Evolutionary conservation across 2,888 invertebrate species (phyloP).

Genomic region (Gasteruption jaculator): DNA sequence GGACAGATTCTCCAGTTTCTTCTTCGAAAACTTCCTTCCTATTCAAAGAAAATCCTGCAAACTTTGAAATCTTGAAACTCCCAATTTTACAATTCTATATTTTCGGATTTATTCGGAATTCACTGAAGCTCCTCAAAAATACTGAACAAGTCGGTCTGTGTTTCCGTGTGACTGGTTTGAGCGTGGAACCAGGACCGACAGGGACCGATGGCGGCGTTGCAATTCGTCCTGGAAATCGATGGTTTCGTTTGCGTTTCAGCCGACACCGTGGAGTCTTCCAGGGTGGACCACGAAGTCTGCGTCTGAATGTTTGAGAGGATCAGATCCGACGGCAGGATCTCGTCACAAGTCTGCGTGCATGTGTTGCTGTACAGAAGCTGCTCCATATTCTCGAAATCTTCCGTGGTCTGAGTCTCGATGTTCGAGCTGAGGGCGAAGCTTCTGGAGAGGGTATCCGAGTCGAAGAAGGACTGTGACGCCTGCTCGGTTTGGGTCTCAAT

Average conservation of each 20-base stretch:
- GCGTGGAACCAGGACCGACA: constrained; percentile 39
- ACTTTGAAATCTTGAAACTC: too few species aligned
- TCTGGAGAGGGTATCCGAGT: constrained; percentile 35
- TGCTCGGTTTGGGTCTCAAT: constrained; percentile 49
- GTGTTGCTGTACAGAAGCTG: constrained; percentile 52
- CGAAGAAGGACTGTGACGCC: constrained; percentile 39
- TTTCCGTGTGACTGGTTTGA: constrained; percentile 54
- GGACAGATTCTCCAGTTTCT: too few species aligned
- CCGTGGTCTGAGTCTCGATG: constrained; percentile 62
- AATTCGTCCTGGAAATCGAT: constrained; percentile 29
- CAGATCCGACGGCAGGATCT: constrained; percentile 55
- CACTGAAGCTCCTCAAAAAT: constrained; percentile 42
- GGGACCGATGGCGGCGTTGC: constrained; percentile 29
- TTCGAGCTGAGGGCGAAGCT: constrained; percentile 53
- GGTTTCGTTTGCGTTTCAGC: constrained; percentile 59
- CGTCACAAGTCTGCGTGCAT: constrained; percentile 57
- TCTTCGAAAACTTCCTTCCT: too few species aligned
- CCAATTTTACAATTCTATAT: too few species aligned
- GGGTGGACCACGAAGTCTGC: constrained; percentile 58
- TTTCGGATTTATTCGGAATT: constrained; percentile 5
- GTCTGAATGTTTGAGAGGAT: constrained; percentile 63
- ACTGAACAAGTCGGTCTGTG: constrained; percentile 54
- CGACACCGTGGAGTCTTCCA: constrained; percentile 57
- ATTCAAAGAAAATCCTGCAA: too few species aligned
- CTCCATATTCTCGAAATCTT: constrained; percentile 47